Evolutionary conservation across 2,888 invertebrate species (phyloP).

Genomic region (Glaucopsyche alexis): DNA sequence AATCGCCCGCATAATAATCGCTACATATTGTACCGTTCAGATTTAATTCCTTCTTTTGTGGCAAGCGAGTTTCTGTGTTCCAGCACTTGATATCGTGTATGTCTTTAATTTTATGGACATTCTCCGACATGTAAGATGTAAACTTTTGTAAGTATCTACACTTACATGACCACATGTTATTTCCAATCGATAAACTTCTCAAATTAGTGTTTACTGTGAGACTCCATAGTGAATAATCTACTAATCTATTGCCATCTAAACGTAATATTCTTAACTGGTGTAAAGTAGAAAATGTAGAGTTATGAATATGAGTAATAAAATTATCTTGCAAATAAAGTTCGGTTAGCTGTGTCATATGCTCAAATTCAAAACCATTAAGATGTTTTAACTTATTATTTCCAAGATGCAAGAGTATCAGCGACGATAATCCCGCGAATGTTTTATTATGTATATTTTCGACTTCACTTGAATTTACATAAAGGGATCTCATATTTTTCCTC

Average conservation of each 20-base stretch:
- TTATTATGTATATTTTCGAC: conserved; percentile 92
- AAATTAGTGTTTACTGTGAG: conserved; percentile 83
- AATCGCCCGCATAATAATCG: conserved; percentile 90
- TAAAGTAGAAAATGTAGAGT: conserved; percentile 87
- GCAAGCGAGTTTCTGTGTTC: conserved; percentile 83
- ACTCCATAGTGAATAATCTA: conserved; percentile 89
- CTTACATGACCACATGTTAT: conserved; percentile 94
- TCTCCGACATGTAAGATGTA: conserved; percentile 89
- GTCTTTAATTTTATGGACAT: conserved; percentile 87
- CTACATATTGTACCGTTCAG: conserved; percentile 92
- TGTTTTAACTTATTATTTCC: conserved; percentile 91
- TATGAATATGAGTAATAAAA: conserved; percentile 86
- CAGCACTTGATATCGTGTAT: conserved; percentile 88
- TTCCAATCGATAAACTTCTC: conserved; percentile 86
- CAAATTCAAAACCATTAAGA: conserved; percentile 91
- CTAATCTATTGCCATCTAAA: conserved; percentile 90
- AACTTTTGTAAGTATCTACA: conserved; percentile 92
- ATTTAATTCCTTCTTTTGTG: conserved; percentile 88
- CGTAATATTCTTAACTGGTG: conserved; percentile 87
- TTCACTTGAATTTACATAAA: conserved; percentile 92
- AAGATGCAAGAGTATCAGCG: conserved; percentile 89
- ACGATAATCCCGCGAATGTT: conserved; percentile 91
- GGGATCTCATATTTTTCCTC: conserved; percentile 91
- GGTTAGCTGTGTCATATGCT: conserved; percentile 87
- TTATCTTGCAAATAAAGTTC: conserved; percentile 94